phyloP scores from a whole-genome alignment of 2,888 invertebrate species.

The Drosophila differens region DNA sequence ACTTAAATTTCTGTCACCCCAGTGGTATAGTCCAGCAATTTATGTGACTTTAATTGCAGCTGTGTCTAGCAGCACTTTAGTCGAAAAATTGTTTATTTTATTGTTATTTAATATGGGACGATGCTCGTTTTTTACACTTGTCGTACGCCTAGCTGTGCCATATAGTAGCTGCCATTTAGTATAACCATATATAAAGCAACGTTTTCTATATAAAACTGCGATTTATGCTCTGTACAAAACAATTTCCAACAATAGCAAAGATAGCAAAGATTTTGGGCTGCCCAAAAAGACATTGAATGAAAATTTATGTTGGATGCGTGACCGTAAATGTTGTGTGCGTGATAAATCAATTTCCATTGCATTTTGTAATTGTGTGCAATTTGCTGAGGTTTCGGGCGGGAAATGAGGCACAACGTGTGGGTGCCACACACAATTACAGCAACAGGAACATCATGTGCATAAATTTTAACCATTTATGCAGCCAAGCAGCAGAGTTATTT shows the following conservation, averaged over 20 bases:
- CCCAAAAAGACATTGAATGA: slow-evolving; percentile 74
- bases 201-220: slow-evolving; percentile 61
- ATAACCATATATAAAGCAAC: slow-evolving; percentile 8
- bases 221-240: slow-evolving; percentile 67
- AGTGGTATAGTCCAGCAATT: slow-evolving; percentile 20
- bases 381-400: slow-evolving; percentile 32
- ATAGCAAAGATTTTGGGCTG: slow-evolving; percentile 43
- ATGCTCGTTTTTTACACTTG: slow-evolving; percentile 9
- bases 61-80: slow-evolving; percentile 43
- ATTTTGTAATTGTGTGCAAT: slow-evolving; percentile 77
- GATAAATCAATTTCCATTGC: slow-evolving; percentile 80
- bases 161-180: slow-evolving; percentile 22
- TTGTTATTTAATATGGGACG: slow-evolving; percentile 42
- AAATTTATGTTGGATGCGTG: slow-evolving; percentile 77
- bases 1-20: slow-evolving; percentile 7
- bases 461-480: slow-evolving; percentile 70
- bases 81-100: slow-evolving; percentile 39
- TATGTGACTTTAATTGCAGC: slow-evolving; percentile 36
- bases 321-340: slow-evolving; percentile 77
- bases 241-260: slow-evolving; percentile 58
- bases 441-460: slow-evolving; percentile 38
- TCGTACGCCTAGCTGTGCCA: not conserved
- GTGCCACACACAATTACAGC: slow-evolving; percentile 11
- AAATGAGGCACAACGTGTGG: not conserved
- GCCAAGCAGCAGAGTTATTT: slow-evolving; percentile 54